These are phyloP conservation scores for Philaenus spumarius DNA, from an alignment of 1,140 invertebrate genomes.

Conservation along the genomic window DNA sequence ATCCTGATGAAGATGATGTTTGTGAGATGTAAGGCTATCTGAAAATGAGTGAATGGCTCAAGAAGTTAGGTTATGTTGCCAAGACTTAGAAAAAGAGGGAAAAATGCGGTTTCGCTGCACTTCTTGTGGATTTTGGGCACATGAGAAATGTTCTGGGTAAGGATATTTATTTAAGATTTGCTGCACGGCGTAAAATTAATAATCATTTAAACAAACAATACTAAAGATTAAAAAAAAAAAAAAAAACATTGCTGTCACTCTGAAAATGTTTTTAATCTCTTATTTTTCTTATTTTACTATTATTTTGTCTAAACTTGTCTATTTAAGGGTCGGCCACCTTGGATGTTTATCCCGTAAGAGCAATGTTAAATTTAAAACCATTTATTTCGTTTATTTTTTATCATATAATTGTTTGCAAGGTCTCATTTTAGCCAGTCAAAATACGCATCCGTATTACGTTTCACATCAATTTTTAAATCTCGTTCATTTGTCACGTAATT, in stretches of 20 bases:
- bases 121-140: conserved; percentile 8
- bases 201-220: not conserved
- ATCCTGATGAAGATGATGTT: not conserved
- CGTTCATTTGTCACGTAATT: no score
- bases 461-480: no score
- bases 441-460: no score
- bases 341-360: no score
- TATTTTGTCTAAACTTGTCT: no score
- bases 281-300: no score
- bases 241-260: not conserved
- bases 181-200: not conserved
- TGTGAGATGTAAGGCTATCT: not conserved
- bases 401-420: no score
- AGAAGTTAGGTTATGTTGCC: conserved; percentile 5
- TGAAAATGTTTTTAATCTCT: not conserved
- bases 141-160: conserved; percentile 10
- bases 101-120: conserved; percentile 9
- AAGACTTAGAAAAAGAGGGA: conserved; percentile 11
- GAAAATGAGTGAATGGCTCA: conserved; percentile 3
- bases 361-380: no score
- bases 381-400: no score
- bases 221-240: not conserved
- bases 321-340: no score
- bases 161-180: conserved; percentile 12
- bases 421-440: no score